phyloP scores from a whole-genome alignment of 2,797 vertebrate genomes.

The Xerus rutilus region DNA sequence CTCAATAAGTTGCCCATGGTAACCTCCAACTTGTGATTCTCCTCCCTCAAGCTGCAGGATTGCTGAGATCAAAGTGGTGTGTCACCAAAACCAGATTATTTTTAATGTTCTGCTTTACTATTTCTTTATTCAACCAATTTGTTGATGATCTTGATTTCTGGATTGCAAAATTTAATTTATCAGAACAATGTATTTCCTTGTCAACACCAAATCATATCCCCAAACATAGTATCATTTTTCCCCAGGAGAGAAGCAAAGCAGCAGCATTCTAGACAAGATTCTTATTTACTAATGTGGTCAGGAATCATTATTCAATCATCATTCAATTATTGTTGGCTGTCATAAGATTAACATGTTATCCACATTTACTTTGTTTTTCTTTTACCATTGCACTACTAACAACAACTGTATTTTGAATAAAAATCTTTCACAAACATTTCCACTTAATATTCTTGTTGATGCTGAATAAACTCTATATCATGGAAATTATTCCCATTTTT shows the following conservation, averaged over 20 bases:
- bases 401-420: constrained; percentile 28
- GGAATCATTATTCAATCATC: not conserved
- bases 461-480: not conserved
- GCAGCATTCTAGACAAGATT: not conserved
- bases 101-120: not conserved
- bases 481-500: not conserved
- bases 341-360: not conserved
- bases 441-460: not conserved
- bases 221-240: not conserved
- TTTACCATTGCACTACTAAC: not conserved
- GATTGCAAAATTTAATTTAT: not conserved
- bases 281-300: not conserved
- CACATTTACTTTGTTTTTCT: constrained; percentile 2
- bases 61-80: too few species aligned
- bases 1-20: too few species aligned
- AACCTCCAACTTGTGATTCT: too few species aligned
- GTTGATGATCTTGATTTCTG: not conserved
- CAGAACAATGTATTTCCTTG: not conserved
- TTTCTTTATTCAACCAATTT: not conserved
- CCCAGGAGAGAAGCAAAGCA: not conserved
- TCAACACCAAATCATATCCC: not conserved
- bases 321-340: not conserved
- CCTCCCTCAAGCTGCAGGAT: too few species aligned
- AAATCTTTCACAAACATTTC: not conserved
- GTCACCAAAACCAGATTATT: too few species aligned